A percentile compares a stretch with the other conserved stretches of the same genome.
phyloP scores from a whole-genome alignment of 2,888 invertebrate species.

The Zele albiditarsus region DNA sequence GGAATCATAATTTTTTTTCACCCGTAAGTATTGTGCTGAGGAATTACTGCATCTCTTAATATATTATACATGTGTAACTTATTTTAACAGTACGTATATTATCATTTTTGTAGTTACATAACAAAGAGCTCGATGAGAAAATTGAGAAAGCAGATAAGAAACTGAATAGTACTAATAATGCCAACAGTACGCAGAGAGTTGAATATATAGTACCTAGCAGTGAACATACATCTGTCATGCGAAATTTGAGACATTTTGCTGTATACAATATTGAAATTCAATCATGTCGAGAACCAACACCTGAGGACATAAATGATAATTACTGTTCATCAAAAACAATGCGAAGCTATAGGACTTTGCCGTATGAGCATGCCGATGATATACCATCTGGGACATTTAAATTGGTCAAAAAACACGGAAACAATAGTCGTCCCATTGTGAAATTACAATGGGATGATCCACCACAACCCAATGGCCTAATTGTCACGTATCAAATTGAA shows the following conservation, averaged over 20 bases:
- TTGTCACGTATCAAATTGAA: constrained; percentile 88
- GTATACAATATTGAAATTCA: constrained; percentile 83
- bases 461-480: constrained; percentile 87
- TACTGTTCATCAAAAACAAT: constrained; percentile 76
- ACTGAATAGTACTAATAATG: constrained; percentile 44
- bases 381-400: constrained; percentile 64
- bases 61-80: neutral
- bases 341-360: constrained; percentile 74
- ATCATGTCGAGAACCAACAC: constrained; percentile 83
- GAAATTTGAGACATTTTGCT: constrained; percentile 83
- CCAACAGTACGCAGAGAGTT: constrained; percentile 55
- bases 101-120: neutral
- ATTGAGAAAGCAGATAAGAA: neutral
- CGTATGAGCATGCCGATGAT: constrained; percentile 66
- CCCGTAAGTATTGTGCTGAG: neutral
- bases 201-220: constrained; percentile 58
- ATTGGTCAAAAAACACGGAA: constrained; percentile 57
- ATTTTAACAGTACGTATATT: neutral
- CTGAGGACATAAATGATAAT: constrained; percentile 69
- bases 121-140: neutral
- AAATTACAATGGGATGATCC: constrained; percentile 89
- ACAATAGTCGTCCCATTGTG: constrained; percentile 75
- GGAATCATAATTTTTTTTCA: constrained; percentile 12
- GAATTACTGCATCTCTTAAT: neutral
- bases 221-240: constrained; percentile 74